Evolutionary conservation across 2,888 invertebrate genomes (phyloP), one percentile per base, ranked within the genome.

Genomic region (Periphyllus acericola): DNA sequence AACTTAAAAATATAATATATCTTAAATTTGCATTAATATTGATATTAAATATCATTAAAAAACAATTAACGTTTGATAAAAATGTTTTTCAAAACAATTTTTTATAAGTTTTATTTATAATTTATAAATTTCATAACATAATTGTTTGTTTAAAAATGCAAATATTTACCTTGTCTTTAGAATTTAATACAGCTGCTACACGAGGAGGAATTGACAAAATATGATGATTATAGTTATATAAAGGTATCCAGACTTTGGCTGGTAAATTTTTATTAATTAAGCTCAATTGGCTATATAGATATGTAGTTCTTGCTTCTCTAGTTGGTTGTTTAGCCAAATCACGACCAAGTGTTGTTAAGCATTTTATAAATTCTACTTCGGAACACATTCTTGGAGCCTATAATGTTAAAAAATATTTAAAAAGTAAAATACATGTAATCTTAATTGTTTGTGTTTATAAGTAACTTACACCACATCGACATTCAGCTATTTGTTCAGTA

Each of bases 151-250:
- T 4, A 89, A 68, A 55, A 46, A 6, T 75, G 14, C 76, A 86
- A 72, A 21, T 40, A 79, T 88, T 90, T 91, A 95, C 95, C 94
- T 98, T 98, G 92, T 98, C 98, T 93, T 99, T 99, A 90, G 99
- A 99, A 92, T 99, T 99, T 90, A 99, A 95, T 86, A 99, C 99
- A 83, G 99, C 99, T 89, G 98, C 98, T 90, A 98, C 97, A 91
- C 98, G 97, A 89, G 98, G 98, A 75, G 99, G 99, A 92, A 99
- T 98, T 92, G 99, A 94, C 81, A 99, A 96, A 90, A 99, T 96
- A 91, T 98, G 96, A 93, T 99, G 99, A 90, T 94, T 93, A 84
- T 79, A 88, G 9, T 87, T 81, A 92, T 97, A 96, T 79, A 99
- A 93, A 25, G 99, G 99, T 90, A 99, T 93, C 99, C 99, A 99